Evolutionary conservation across 2,797 vertebrate genomes (phyloP).

Genomic region (Rhinichthys osculus): DNA sequence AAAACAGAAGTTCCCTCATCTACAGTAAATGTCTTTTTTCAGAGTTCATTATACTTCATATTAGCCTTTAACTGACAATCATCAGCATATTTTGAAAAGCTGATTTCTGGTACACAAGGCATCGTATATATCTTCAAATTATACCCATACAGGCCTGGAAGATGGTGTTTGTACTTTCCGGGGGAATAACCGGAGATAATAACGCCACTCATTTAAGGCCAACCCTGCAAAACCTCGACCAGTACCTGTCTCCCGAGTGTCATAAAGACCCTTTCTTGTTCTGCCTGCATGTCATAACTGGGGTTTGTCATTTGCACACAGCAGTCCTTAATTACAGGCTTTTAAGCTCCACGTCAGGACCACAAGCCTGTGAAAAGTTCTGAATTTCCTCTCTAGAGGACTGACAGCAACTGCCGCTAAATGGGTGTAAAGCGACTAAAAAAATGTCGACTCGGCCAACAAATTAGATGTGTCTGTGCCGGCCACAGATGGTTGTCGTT

Average conservation of each 20-base stretch:
- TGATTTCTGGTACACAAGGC: slow-evolving; percentile 30
- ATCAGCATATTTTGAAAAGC: slow-evolving; percentile 25
- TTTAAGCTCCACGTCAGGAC: slow-evolving; percentile 59
- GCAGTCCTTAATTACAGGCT: slow-evolving; percentile 68
- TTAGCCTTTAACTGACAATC: slow-evolving; percentile 39
- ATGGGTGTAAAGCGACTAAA: slow-evolving; percentile 57
- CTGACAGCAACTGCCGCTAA: slow-evolving; percentile 59
- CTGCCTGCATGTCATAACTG: slow-evolving; percentile 66
- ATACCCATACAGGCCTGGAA: slow-evolving; percentile 18
- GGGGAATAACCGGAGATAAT: slow-evolving; percentile 52
- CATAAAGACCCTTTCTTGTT: slow-evolving; percentile 57
- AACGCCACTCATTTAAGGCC: slow-evolving; percentile 52
- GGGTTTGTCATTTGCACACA: slow-evolving; percentile 69
- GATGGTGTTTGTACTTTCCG: slow-evolving; percentile 39
- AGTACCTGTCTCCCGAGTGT: slow-evolving; percentile 59
- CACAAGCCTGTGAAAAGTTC: slow-evolving; percentile 59
- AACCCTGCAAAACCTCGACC: slow-evolving; percentile 39
- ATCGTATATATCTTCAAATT: slow-evolving; percentile 17
- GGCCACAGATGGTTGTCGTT: slow-evolving; percentile 58
- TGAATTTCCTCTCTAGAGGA: slow-evolving; percentile 46
- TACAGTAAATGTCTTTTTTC: not conserved
- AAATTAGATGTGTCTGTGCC: slow-evolving; percentile 64
- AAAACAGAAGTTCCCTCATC: slow-evolving; percentile 13
- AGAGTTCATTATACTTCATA: slow-evolving; percentile 37
- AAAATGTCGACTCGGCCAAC: slow-evolving; percentile 48